These are phyloP conservation scores for Cydia amplana DNA, from an alignment of 1,140 invertebrate genomes.

Conservation along the genomic window DNA sequence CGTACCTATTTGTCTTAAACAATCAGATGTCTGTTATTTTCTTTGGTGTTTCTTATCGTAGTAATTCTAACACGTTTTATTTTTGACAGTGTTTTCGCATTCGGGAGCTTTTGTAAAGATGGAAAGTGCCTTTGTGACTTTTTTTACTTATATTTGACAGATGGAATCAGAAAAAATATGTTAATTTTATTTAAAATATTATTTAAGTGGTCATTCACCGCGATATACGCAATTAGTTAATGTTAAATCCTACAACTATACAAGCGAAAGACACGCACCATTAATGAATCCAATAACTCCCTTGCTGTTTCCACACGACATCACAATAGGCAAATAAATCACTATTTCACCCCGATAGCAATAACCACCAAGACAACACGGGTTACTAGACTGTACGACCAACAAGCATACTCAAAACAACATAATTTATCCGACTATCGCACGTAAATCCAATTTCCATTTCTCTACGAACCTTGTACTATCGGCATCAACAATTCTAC, in stretches of 20 bases:
- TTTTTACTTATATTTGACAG: too few relatives aligned
- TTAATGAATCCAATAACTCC: slow-evolving; percentile 7
- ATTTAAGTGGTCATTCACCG: neutral
- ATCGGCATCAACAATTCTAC: neutral
- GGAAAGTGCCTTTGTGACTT: too few relatives aligned
- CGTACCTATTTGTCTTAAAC: too few relatives aligned
- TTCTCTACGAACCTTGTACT: slow-evolving; percentile 3
- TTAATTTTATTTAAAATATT: too few relatives aligned
- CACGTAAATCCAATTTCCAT: slow-evolving; percentile 28
- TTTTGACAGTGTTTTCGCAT: too few relatives aligned
- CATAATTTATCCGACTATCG: slow-evolving; percentile 22
- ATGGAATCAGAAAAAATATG: too few relatives aligned
- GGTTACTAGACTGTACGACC: slow-evolving; percentile 13
- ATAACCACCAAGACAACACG: slow-evolving; percentile 6
- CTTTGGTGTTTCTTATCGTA: too few relatives aligned
- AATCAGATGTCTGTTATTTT: too few relatives aligned
- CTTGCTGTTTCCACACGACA: slow-evolving; percentile 4
- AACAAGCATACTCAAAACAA: slow-evolving; percentile 21
- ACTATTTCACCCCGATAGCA: slow-evolving; percentile 14
- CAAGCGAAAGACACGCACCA: neutral
- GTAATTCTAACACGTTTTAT: too few relatives aligned
- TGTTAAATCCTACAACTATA: neutral
- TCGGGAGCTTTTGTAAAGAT: too few relatives aligned
- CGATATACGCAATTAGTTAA: neutral
- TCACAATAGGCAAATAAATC: slow-evolving; percentile 19